Evolutionary conservation across 2,797 vertebrate species (phyloP), one percentile per base, ranked within the genome.

Genomic region (Melanotaenia nigrans): DNA sequence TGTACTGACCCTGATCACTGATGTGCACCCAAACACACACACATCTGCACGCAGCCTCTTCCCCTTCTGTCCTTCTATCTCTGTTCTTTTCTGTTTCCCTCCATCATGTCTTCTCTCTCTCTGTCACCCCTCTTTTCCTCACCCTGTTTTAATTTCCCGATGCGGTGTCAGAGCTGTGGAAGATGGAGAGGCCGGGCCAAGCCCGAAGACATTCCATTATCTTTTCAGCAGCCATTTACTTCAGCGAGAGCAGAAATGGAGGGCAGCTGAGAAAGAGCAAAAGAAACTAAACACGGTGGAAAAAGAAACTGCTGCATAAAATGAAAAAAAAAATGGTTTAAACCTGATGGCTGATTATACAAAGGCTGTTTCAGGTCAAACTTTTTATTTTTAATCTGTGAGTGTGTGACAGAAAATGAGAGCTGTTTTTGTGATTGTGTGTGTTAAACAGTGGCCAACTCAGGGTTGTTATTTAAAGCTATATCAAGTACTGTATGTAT

Each of bases 141-240:
- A 42, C 63, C 62, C 74, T 58, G 59, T 90, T 93, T 94, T 94
- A 92, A 94, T 95, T 94, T 92, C 87, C 89, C 80, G 65, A 81
- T 70, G 71, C 79, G 86, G 77, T 82, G 88, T 80, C 87, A 83
- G 85, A 79, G 85, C 77, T 1, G 63, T 68, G 85, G 89, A 91
- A 94, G 93, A 93, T 89, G 89, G 91, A 93, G 87, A 76, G 90
- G 84, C 87, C 77, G 61, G 83, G 84, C 77, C 80, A 76, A 70
- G 87, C 86, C 87, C 86, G 74, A 89, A 91, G 90, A 94, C 92
- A 93, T 93, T 90, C 92, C 90, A 94, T 95, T 95, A 93, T 93
- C 92, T 93, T 93, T 93, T 94, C 90, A 93, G 89, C 82, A 91
- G 85, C 84, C 91, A 92, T 94, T 94, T 92, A 91, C 92, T 90